Conservation (phyloP, 2,113 vertebrate genomes). For the Alouatta palliata region DNA sequence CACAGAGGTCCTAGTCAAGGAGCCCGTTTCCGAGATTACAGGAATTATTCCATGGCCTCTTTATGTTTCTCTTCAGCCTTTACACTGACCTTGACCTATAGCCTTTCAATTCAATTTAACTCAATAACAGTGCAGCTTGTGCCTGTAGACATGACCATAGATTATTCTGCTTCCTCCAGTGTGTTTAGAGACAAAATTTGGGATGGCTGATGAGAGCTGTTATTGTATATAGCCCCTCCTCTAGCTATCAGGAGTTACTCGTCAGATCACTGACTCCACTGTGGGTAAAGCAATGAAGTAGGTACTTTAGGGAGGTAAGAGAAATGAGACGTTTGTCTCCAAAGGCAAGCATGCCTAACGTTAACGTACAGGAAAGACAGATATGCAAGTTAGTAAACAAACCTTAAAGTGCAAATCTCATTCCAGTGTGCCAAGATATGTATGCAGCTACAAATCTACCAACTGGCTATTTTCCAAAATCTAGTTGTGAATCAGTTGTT, state of each 20-base stretch:
- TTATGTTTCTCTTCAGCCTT: background rate
- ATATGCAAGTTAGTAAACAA: background rate
- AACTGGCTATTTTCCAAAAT: constrained; percentile 4
- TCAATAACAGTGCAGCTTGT: background rate
- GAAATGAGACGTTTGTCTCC: background rate
- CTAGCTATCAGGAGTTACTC: background rate
- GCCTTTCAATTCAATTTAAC: background rate
- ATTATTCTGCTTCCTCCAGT: constrained; percentile 8
- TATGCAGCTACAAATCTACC: background rate
- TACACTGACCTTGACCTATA: constrained; percentile 35
- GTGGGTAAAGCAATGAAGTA: background rate
- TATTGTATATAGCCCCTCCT: background rate
- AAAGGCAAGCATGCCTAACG: background rate
- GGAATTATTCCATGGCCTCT: background rate
- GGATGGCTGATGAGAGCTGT: background rate
- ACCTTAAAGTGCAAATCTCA: background rate
- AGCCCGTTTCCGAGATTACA: background rate
- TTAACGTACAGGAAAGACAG: background rate
- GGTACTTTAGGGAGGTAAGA: background rate
- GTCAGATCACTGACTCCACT: background rate
- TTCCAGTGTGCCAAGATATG: background rate
- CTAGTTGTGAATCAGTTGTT: constrained; percentile 10
- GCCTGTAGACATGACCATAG: background rate
- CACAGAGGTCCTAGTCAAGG: constrained; percentile 26
- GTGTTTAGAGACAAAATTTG: background rate